Conservation (phyloP, 2,888 invertebrate species). For the Pelosia muscerda region DNA sequence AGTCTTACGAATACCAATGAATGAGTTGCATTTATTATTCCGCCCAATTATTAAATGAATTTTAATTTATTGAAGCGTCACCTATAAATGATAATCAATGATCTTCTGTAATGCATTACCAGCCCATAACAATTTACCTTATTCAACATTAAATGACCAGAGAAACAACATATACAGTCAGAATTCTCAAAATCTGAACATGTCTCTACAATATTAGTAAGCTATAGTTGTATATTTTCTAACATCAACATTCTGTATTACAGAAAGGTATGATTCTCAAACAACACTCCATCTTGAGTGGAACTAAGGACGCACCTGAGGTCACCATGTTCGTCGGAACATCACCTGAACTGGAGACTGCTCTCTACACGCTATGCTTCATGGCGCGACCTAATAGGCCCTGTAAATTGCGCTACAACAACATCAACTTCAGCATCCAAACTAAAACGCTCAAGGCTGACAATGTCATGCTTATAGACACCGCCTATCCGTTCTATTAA, state of each 20-base stretch:
- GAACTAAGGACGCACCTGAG: conserved; percentile 91
- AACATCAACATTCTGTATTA: conserved; percentile 11
- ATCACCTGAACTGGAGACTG: conserved; percentile 96
- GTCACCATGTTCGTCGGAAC: conserved; percentile 94
- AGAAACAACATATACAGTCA: background rate
- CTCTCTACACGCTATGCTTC: conserved; percentile 96
- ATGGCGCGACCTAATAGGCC: conserved; percentile 91
- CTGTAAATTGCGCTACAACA: conserved; percentile 88
- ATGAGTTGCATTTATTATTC: too few relatives aligned
- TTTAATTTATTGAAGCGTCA: background rate
- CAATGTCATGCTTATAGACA: conserved; percentile 75
- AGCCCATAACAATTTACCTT: too few relatives aligned
- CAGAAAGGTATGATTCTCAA: conserved; percentile 94
- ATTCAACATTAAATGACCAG: background rate
- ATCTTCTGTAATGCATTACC: too few relatives aligned
- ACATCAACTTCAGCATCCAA: conserved; percentile 77
- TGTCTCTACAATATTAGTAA: background rate
- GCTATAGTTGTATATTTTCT: background rate
- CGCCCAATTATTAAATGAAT: background rate
- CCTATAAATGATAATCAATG: background rate
- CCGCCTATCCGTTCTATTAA: conserved; percentile 74
- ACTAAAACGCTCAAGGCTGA: conserved; percentile 77
- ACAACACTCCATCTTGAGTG: conserved; percentile 90
- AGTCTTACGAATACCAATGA: too few relatives aligned
- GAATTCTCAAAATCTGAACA: background rate